Percentiles rank a stretch among this genome's conserved stretches.
These are phyloP conservation scores for Hipparchia sbordonii DNA, from an alignment of 2,888 invertebrate genomes.

Conservation along the genomic window DNA sequence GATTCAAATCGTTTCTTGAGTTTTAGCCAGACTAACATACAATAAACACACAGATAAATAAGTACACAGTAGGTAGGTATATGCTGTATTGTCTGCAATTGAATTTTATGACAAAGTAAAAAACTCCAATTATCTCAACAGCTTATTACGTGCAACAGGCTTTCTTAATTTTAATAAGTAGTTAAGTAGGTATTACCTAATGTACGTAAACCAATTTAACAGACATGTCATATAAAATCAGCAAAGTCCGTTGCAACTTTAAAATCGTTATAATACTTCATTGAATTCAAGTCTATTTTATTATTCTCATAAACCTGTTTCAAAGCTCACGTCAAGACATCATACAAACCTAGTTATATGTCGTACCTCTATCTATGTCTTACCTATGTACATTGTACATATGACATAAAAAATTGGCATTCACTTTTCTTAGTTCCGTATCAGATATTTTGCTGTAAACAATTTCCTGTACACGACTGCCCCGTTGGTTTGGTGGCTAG, in stretches of 20 bases:
- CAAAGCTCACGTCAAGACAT: conserved; percentile 13
- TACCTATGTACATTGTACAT: neutral
- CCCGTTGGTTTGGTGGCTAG: too few species aligned
- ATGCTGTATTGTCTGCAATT: neutral
- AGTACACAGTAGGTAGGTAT: too few species aligned
- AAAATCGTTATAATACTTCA: conserved; percentile 3
- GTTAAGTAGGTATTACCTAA: neutral
- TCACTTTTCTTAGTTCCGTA: conserved; percentile 15
- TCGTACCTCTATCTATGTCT: neutral
- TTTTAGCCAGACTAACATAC: too few species aligned
- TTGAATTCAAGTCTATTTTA: conserved; percentile 2
- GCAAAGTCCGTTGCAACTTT: conserved; percentile 6
- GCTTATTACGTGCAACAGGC: neutral
- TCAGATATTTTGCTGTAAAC: neutral
- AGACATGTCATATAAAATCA: neutral
- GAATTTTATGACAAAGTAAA: too few species aligned
- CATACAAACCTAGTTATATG: neutral
- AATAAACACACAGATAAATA: too few species aligned
- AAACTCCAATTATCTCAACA: too few species aligned
- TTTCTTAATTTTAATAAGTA: neutral
- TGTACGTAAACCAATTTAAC: neutral
- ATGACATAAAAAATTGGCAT: conserved; percentile 3
- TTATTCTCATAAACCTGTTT: conserved; percentile 21
- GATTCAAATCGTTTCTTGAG: too few species aligned
- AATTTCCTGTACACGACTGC: too few species aligned